Evolutionary conservation across 2,888 invertebrate species (phyloP).

Genomic region (Galerucella nymphaeae): DNA sequence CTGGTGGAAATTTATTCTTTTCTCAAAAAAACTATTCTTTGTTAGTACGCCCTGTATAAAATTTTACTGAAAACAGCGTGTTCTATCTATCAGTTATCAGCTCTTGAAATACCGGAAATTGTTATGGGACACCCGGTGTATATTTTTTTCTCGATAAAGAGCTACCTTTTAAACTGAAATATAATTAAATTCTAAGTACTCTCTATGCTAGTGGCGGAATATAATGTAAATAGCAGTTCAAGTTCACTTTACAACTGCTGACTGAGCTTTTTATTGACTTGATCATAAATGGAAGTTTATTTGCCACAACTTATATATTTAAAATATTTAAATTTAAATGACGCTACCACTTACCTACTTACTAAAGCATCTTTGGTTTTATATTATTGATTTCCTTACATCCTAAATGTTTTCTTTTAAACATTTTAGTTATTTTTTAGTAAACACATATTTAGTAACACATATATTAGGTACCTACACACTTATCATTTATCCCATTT

Average conservation of each 20-base stretch:
- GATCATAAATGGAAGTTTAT: neutral
- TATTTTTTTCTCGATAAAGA: too few relatives aligned
- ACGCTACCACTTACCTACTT: conserved; percentile 8
- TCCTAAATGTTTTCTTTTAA: neutral
- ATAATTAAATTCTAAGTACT: neutral
- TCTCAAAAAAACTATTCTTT: neutral
- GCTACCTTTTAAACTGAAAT: neutral
- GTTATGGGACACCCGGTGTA: too few relatives aligned
- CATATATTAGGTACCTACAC: neutral
- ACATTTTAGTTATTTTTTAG: neutral
- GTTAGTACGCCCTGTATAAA: too few relatives aligned
- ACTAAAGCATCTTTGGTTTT: conserved; percentile 3
- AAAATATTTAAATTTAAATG: neutral
- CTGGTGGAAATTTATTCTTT: neutral
- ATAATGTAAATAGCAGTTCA: neutral
- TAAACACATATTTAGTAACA: neutral
- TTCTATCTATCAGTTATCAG: too few relatives aligned
- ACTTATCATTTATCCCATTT: neutral
- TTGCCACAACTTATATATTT: neutral
- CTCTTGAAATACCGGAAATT: too few relatives aligned
- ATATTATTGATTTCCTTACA: neutral
- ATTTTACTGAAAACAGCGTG: too few relatives aligned
- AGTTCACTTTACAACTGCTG: neutral
- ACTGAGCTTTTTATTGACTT: neutral
- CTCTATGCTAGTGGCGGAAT: too few relatives aligned